Conservation (phyloP, 2,113 vertebrate genomes). For the Argyrosomus japonicus region DNA sequence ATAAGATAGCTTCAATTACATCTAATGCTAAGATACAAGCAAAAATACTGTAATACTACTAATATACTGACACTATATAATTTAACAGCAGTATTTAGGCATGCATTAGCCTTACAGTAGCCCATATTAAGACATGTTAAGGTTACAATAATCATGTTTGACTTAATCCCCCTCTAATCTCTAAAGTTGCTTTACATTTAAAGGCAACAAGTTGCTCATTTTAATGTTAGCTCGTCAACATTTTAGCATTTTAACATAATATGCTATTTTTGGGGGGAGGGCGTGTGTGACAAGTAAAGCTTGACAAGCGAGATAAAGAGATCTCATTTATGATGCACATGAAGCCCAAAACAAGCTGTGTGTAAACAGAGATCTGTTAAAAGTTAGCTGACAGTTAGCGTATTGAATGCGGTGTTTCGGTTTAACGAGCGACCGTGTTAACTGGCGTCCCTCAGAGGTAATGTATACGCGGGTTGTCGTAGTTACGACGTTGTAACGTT, state of each 20-base stretch:
- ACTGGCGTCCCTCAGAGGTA: too few species aligned
- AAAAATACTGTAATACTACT: background rate
- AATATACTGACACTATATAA: too few species aligned
- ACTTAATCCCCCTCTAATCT: background rate
- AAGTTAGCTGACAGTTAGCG: background rate
- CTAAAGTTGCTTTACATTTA: too few species aligned
- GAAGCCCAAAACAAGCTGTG: background rate
- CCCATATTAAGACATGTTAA: too few species aligned
- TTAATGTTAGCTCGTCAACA: background rate
- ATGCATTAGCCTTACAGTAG: background rate
- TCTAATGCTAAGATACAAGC: too few species aligned
- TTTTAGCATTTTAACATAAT: too few species aligned
- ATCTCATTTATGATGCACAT: background rate
- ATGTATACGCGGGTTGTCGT: too few species aligned
- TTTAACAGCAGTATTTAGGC: background rate
- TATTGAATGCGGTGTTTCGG: background rate
- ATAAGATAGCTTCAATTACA: background rate
- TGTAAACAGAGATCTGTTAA: too few species aligned
- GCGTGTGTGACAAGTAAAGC: background rate
- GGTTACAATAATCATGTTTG: background rate
- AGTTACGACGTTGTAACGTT: too few species aligned
- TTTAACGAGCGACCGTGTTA: too few species aligned
- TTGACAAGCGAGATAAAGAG: fast-evolving
- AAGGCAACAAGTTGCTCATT: background rate
- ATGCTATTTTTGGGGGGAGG: background rate